Percentiles rank a stretch among this genome's conserved stretches.
These are phyloP conservation scores for Alligator mississippiensis DNA, from an alignment of 2,113 vertebrate genomes.

Conservation along the genomic window DNA sequence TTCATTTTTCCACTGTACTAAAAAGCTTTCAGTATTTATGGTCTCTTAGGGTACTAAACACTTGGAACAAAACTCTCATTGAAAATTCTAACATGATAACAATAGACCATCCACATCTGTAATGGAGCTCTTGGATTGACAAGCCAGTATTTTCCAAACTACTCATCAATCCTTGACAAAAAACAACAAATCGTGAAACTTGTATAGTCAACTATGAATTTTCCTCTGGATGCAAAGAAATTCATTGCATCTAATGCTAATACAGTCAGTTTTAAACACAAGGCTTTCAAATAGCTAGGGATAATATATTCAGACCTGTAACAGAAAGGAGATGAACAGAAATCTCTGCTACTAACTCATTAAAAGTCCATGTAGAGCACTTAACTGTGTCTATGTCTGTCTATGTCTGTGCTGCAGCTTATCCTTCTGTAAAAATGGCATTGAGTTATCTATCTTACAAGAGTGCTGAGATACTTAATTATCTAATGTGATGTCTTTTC, in stretches of 20 bases:
- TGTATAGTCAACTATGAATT: constrained; percentile 38
- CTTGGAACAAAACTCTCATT: background rate
- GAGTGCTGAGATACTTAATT: background rate
- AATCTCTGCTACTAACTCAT: constrained; percentile 14
- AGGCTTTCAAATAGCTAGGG: background rate
- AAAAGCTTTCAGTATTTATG: background rate
- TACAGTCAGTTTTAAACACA: constrained; percentile 21
- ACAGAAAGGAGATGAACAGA: constrained; percentile 12
- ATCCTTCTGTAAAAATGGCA: background rate
- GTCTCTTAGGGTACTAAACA: background rate
- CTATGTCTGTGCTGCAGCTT: background rate
- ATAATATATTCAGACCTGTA: background rate
- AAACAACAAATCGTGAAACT: constrained; percentile 29
- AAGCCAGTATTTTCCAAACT: constrained; percentile 42
- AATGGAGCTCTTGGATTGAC: constrained; percentile 20
- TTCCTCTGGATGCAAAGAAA: background rate
- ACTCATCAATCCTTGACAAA: constrained; percentile 32
- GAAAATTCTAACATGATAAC: background rate
- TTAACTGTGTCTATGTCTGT: background rate
- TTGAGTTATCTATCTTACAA: background rate
- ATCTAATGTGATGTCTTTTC: background rate
- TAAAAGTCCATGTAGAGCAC: background rate
- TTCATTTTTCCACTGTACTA: background rate
- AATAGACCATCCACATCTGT: background rate
- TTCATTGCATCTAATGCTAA: constrained; percentile 40